phyloP scores from a whole-genome alignment of 2,888 invertebrate species.

The Dynastes maya region DNA sequence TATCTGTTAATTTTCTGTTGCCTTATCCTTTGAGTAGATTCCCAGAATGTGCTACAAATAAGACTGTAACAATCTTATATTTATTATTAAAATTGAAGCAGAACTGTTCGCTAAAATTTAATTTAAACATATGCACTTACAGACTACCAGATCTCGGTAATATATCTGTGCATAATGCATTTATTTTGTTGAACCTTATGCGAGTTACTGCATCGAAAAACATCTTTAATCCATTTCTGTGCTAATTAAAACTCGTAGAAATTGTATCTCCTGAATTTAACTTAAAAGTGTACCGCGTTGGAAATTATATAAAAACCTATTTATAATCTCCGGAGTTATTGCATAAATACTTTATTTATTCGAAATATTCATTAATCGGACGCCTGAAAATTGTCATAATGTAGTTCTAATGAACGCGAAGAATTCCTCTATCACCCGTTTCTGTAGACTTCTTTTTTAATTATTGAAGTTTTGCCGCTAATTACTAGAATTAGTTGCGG shows the following conservation, averaged over 20 bases:
- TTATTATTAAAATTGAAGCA: no score
- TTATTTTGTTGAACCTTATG: no score
- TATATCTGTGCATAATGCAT: no score
- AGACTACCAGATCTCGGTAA: no score
- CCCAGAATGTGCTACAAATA: no score
- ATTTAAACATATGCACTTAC: no score
- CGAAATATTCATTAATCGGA: constrained; percentile 14
- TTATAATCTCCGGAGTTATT: constrained; percentile 10
- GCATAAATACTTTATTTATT: constrained; percentile 9
- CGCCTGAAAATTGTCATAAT: not conserved
- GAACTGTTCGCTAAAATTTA: no score
- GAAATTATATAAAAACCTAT: not conserved
- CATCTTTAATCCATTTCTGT: no score
- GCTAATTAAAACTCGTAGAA: not conserved
- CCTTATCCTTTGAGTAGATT: no score
- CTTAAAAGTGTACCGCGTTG: not conserved
- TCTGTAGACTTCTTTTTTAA: constrained; percentile 13
- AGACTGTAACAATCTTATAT: no score
- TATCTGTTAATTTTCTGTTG: no score
- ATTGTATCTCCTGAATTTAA: not conserved
- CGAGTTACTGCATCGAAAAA: no score
- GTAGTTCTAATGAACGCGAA: constrained; percentile 13
- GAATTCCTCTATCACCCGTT: constrained; percentile 7
- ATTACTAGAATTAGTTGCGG: constrained; percentile 31
- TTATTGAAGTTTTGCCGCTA: constrained; percentile 33